Evolutionary conservation across 1,140 invertebrate species (phyloP).

Genomic region (Nixonia krombeini): DNA sequence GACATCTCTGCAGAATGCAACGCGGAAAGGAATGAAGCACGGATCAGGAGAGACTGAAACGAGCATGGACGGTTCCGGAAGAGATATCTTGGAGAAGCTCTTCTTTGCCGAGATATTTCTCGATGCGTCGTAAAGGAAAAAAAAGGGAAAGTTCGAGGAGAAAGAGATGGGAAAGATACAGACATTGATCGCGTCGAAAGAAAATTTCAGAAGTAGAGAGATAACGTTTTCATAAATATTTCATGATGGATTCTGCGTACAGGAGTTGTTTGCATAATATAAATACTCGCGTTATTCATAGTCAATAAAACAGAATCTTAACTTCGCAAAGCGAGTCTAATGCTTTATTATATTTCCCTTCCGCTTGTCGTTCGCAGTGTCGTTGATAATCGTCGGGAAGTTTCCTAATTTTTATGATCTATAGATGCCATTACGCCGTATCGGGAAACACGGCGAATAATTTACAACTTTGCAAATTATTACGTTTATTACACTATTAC

Average conservation of each 20-base stretch:
- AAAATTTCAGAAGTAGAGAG: constrained; percentile 20
- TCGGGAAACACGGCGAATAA: no score
- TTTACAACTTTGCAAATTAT: no score
- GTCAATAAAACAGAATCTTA: constrained; percentile 1
- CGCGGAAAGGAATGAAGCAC: constrained; percentile 31
- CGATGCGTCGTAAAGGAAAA: constrained; percentile 23
- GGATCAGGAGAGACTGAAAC: constrained; percentile 26
- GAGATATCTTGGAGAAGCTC: constrained; percentile 32
- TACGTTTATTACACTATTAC: no score
- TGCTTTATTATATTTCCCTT: background rate
- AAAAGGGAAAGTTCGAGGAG: background rate
- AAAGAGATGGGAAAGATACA: constrained; percentile 14
- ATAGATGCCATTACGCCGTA: no score
- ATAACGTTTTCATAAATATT: constrained; percentile 27
- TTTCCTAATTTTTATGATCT: no score
- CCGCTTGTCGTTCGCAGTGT: no score
- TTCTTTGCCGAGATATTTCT: constrained; percentile 34
- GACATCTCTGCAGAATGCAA: constrained; percentile 34
- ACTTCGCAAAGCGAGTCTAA: background rate
- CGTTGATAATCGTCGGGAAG: no score
- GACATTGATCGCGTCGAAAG: constrained; percentile 20
- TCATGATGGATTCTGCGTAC: constrained; percentile 10
- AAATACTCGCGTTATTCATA: constrained; percentile 6
- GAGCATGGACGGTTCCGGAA: constrained; percentile 30
- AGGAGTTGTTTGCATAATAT: constrained; percentile 1